Evolutionary conservation across 2,797 vertebrate species (phyloP).

Genomic region (Siniperca undulata): DNA sequence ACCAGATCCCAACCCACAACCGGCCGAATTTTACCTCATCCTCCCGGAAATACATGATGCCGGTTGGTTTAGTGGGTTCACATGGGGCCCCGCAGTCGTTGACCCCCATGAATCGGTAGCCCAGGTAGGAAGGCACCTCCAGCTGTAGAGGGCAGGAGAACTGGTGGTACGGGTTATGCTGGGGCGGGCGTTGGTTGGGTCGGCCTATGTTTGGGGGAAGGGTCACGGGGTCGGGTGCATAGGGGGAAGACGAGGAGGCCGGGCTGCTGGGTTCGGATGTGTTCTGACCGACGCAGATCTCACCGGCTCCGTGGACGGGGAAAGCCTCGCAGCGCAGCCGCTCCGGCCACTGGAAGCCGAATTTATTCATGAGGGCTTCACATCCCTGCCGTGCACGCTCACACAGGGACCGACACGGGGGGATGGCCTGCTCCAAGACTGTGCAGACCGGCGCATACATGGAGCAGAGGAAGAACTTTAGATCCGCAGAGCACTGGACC

Average conservation of each 20-base stretch:
- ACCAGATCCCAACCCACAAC: slow-evolving; percentile 98
- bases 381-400: slow-evolving; percentile 93
- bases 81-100: slow-evolving; percentile 97
- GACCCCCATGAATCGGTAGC: slow-evolving; percentile 95
- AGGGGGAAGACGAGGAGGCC: slow-evolving; percentile 87
- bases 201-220: slow-evolving; percentile 76
- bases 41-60: slow-evolving; percentile 97
- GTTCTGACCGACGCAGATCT: slow-evolving; percentile 97
- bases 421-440: slow-evolving; percentile 95
- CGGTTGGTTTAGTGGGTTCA: slow-evolving; percentile 91
- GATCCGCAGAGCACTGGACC: slow-evolving; percentile 92
- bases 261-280: slow-evolving; percentile 89
- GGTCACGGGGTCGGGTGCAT: slow-evolving; percentile 84
- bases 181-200: slow-evolving; percentile 59
- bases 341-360: slow-evolving; percentile 96
- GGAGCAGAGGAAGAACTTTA: slow-evolving; percentile 98
- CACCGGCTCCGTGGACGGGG: slow-evolving; percentile 91
- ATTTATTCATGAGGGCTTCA: slow-evolving; percentile 96
- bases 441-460: slow-evolving; percentile 99
- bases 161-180: slow-evolving; percentile 72
- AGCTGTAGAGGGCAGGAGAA: slow-evolving; percentile 95
- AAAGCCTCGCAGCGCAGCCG: slow-evolving; percentile 93
- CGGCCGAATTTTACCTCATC: slow-evolving; percentile 96
- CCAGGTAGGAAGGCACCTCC: slow-evolving; percentile 93
- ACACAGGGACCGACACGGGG: slow-evolving; percentile 92